Evolutionary conservation across 2,888 invertebrate species (phyloP).

Genomic region (Oscheius sp.): DNA sequence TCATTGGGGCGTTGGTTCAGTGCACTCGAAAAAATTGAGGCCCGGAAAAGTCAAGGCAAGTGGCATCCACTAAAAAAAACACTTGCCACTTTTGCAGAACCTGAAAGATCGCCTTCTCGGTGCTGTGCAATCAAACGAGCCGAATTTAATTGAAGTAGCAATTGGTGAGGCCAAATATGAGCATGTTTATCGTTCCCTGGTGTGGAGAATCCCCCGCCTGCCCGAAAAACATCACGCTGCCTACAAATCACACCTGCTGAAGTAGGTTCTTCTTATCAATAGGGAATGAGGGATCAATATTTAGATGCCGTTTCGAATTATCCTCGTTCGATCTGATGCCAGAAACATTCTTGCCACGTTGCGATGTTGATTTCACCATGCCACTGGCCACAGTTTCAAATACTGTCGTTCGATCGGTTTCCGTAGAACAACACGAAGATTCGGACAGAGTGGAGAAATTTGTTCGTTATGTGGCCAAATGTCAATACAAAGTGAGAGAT

Average conservation of each 20-base stretch:
- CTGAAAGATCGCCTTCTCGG: conserved; percentile 77
- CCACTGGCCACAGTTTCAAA: conserved; percentile 93
- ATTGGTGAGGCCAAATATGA: conserved; percentile 62
- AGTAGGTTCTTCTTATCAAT: conserved; percentile 41
- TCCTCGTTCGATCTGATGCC: conserved; percentile 98
- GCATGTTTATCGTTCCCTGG: conserved; percentile 83
- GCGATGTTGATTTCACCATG: conserved; percentile 96
- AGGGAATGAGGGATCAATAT: conserved; percentile 2
- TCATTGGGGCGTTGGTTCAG: conserved; percentile 93
- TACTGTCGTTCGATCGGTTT: conserved; percentile 90
- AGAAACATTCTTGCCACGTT: conserved; percentile 87
- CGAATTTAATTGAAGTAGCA: conserved; percentile 85
- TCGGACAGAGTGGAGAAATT: conserved; percentile 96
- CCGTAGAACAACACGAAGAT: conserved; percentile 75
- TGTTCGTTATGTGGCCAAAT: conserved; percentile 92
- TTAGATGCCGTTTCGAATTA: conserved; percentile 82
- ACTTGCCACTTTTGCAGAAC: conserved; percentile 57
- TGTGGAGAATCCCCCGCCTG: conserved; percentile 96
- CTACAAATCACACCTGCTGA: conserved; percentile 95
- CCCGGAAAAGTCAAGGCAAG: conserved; percentile 78
- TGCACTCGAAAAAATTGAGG: conserved; percentile 84
- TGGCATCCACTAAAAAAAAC: background rate
- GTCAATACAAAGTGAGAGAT: conserved; percentile 82
- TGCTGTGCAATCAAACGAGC: conserved; percentile 88
- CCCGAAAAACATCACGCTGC: conserved; percentile 99